Evolutionary conservation across 2,888 invertebrate genomes (phyloP), one percentile per base, ranked within the genome.

Genomic region (Drosophila helvetica): DNA sequence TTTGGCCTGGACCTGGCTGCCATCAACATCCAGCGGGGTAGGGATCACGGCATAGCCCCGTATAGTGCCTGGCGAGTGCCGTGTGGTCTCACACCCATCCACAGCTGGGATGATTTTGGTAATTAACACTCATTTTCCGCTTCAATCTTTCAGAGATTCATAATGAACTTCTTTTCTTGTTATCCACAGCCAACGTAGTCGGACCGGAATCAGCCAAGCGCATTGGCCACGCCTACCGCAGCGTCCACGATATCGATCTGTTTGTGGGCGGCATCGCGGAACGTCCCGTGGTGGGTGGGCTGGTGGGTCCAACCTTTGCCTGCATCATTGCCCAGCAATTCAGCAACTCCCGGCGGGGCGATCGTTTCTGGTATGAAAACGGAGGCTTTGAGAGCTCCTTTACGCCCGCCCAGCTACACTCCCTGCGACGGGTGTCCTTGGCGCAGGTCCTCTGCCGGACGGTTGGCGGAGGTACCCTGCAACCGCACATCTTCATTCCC

Each of bases 311-410:
- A 0, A 96, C 96, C 0, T 97, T 97, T 82, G 96, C 96, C 30
- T 98, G 97, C 89, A 96, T 98, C 61, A 95, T 97, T 51, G 97
- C 96, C 0, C 96, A 96, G 84, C 97, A 97, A 91, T 97, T 97
- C 88, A 93, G 94, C 10, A 96, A 96, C 87, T 92, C 96, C 1
- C 94, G 96, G 1, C 95, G 94, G 89, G 96, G 96, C 15, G 96
- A 96, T 90, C 93, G 96, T 67, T 96, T 96, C 90, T 96, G 96
- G 96, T 96, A 96, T 86, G 97, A 97, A 91, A 97, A 97, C 89
- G 94, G 94, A 2, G 94, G 94, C 3, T 94, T 95, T 48, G 95
- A 95, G 68, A 96, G 94, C 30, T 95, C 96, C 1, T 96, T 97
- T 85, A 96, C 96, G 0, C 94, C 95, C 3, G 94, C 95, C 0